A percentile compares a stretch with the other conserved stretches of the same genome.
These are phyloP conservation scores for Drosophila bocqueti DNA, from an alignment of 1,140 invertebrate genomes.

Conservation along the genomic window DNA sequence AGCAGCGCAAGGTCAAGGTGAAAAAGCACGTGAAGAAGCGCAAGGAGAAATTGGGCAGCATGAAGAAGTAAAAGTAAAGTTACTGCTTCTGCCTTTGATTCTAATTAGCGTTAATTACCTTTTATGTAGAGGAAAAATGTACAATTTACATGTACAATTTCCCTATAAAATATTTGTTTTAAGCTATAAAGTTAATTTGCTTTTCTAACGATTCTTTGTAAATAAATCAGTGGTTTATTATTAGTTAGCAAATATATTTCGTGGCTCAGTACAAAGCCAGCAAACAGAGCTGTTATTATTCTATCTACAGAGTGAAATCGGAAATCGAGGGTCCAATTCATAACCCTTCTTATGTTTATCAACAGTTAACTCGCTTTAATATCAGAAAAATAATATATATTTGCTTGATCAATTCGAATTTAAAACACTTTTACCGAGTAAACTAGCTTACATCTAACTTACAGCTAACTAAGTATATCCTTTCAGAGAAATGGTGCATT, in stretches of 20 bases:
- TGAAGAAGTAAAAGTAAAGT: slow-evolving; percentile 75
- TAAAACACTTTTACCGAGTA: slow-evolving; percentile 37
- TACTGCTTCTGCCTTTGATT: not conserved
- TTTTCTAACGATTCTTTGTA: not conserved
- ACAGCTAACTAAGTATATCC: slow-evolving; percentile 13
- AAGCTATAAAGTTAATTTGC: not conserved
- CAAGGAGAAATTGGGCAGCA: slow-evolving; percentile 88
- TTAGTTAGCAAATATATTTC: not conserved
- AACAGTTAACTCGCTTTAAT: not conserved
- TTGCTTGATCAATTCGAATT: slow-evolving; percentile 20
- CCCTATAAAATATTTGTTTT: not conserved
- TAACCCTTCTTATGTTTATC: not conserved
- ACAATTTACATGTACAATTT: not conserved
- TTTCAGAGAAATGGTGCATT: slow-evolving; percentile 7
- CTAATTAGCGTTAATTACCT: not conserved
- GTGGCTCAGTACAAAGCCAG: not conserved
- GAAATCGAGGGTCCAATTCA: too few species aligned
- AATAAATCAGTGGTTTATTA: not conserved
- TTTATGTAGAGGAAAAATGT: not conserved
- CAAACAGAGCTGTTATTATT: not conserved
- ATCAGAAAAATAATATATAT: slow-evolving; percentile 1
- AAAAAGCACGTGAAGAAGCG: slow-evolving; percentile 98
- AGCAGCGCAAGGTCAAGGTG: slow-evolving; percentile 96
- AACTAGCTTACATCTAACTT: slow-evolving; percentile 11
- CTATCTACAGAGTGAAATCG: not conserved